These are phyloP conservation scores for Ctenopoma kingsleyae DNA, from an alignment of 2,797 vertebrate species.

Conservation along the genomic window DNA sequence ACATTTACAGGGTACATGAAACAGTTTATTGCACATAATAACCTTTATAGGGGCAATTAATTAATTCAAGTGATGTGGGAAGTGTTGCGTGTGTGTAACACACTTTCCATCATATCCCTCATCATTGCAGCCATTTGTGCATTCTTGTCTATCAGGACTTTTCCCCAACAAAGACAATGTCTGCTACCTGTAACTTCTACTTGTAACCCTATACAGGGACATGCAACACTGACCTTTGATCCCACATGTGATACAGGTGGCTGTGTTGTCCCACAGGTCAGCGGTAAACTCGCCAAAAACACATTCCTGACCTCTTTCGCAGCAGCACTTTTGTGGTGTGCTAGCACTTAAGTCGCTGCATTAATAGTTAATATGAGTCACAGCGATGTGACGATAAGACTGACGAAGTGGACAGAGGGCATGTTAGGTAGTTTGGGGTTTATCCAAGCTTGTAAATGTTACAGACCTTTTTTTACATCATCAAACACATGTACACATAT, in stretches of 20 bases:
- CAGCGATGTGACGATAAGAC: constrained; percentile 7
- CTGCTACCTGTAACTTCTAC: constrained; percentile 29
- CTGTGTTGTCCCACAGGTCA: constrained; percentile 67
- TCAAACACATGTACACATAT: constrained; percentile 12
- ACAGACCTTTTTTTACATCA: constrained; percentile 8
- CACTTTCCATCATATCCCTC: constrained; percentile 63
- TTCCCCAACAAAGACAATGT: constrained; percentile 67
- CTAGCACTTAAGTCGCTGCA: constrained; percentile 38
- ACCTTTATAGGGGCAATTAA: constrained; percentile 38
- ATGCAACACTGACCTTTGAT: constrained; percentile 74
- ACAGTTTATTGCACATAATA: constrained; percentile 21
- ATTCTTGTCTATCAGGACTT: constrained; percentile 60
- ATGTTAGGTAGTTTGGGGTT: constrained; percentile 25
- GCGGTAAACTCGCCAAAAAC: constrained; percentile 56
- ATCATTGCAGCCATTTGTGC: constrained; percentile 54
- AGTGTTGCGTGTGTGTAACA: constrained; percentile 33
- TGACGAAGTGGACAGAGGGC: constrained; percentile 22
- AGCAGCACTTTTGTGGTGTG: constrained; percentile 38
- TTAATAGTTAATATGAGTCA: constrained; percentile 45
- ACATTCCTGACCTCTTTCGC: constrained; percentile 44
- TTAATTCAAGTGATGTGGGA: constrained; percentile 3
- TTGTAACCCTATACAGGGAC: constrained; percentile 76
- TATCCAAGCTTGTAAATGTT: constrained; percentile 45
- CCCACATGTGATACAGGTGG: constrained; percentile 68
- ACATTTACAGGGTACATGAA: constrained; percentile 12